Evolutionary conservation across 1,140 invertebrate species (phyloP).

Genomic region (Magallana ariakensis): DNA sequence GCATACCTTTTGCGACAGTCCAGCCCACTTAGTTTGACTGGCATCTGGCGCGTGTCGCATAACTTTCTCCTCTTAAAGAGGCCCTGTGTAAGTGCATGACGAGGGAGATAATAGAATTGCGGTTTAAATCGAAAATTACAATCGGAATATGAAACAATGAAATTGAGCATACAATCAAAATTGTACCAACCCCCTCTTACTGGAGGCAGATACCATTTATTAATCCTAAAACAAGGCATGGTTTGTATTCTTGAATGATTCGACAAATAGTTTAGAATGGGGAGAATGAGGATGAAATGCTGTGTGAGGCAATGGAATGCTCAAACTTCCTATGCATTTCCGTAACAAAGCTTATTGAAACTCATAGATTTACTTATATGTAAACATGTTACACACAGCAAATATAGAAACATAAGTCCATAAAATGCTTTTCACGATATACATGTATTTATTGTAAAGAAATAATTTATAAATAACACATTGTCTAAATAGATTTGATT

Average conservation of each 20-base stretch:
- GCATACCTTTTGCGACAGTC: conserved; percentile 1
- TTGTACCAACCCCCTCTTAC: not conserved
- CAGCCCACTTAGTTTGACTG: conserved; percentile 25
- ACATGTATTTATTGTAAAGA: no score
- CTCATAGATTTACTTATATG: no score
- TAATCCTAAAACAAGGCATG: not conserved
- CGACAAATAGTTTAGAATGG: not conserved
- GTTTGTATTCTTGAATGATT: not conserved
- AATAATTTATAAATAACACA: no score
- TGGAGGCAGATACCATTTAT: not conserved
- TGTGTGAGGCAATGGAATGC: not conserved
- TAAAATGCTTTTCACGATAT: no score
- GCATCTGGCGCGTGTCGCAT: conserved; percentile 33
- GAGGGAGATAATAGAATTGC: not conserved
- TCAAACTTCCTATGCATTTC: no score
- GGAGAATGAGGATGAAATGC: not conserved
- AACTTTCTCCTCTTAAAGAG: not conserved
- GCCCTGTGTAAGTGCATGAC: not conserved
- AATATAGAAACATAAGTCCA: no score
- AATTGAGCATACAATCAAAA: not conserved
- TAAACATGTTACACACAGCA: no score
- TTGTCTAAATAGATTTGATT: no score
- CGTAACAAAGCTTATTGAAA: no score
- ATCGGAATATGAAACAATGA: not conserved
- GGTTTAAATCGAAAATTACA: not conserved